A percentile compares a stretch with the other conserved stretches of the same genome.
Evolutionary conservation across 1,140 invertebrate genomes (phyloP).

Genomic region (Drosophila ohnishii): DNA sequence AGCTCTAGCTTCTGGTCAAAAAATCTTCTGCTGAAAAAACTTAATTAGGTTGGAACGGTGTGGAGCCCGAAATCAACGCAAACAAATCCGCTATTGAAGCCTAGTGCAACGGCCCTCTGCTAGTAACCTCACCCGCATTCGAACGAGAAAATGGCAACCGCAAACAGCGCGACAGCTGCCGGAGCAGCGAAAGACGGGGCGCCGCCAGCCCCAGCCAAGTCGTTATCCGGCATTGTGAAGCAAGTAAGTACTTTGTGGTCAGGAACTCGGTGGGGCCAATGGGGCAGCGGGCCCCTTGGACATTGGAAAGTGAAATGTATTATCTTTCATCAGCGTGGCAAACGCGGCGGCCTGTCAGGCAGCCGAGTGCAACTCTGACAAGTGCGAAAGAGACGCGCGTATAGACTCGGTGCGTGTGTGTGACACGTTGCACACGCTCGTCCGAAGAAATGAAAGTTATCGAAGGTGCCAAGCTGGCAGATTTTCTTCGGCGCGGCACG

Average conservation of each 20-base stretch:
- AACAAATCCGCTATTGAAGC: conserved; percentile 54
- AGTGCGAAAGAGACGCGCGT: conserved; percentile 68
- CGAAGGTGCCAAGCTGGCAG: conserved; percentile 82
- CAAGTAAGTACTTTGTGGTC: conserved; percentile 65
- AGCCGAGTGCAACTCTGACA: conserved; percentile 54
- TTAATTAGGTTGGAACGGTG: conserved; percentile 76
- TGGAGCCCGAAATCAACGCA: conserved; percentile 50
- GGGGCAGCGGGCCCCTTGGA: not conserved
- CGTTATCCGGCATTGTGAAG: conserved; percentile 75
- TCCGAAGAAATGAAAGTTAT: conserved; percentile 77
- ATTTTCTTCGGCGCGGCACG: conserved; percentile 61
- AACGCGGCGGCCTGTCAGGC: conserved; percentile 43
- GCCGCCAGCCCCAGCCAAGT: conserved; percentile 65
- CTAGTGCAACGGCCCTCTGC: conserved; percentile 59
- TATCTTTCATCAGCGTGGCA: conserved; percentile 72
- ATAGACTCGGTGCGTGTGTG: conserved; percentile 56
- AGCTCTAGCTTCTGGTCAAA: conserved; percentile 25
- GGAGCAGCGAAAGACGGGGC: conserved; percentile 76
- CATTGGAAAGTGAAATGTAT: conserved; percentile 29
- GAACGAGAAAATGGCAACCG: conserved; percentile 74
- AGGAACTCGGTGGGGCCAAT: not conserved
- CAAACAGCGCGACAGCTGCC: conserved; percentile 75
- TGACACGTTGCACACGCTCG: conserved; percentile 76
- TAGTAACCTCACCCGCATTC: conserved; percentile 62
- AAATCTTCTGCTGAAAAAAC: conserved; percentile 72